Base-by-base conservation (phyloP, 2,797 vertebrate genomes). In the Tragopan temminckii region DNA sequence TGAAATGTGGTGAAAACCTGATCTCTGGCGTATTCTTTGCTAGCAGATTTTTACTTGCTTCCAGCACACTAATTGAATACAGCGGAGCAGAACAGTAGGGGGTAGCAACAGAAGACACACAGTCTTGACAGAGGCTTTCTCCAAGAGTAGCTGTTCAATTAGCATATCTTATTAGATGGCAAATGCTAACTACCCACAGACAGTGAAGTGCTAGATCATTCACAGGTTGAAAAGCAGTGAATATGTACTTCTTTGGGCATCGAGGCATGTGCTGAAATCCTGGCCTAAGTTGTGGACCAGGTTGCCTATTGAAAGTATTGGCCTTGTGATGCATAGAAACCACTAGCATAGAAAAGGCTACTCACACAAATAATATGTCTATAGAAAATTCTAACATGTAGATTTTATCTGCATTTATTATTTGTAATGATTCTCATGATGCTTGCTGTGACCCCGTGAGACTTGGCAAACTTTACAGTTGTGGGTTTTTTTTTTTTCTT, bases 11-110 rank as follows among this genome's bases (percentile, higher is more conserved):
- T 91, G 92, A 90, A 96, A 95, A 80, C 13, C 61, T 87, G 78
- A 79, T 94, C 92, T 96, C 87, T 80, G 72, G 95, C 82, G 92
- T 48, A 35, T 88, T 94, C 85, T 94, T 81, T 97, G 72, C 66
- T 94, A 91, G 90, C 87, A 85, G 75, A 85, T 85, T 89, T 94
- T 83, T 67, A 83, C 82, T 93, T 90, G 92, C 91, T 96, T 97
- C 94, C 90, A 96, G 83, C 63, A 89, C 90, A 57, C 85, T 97
- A 97, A 97, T 96, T 97, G 95, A 97, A 97, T 97, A 96, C 87
- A 97, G 75, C 78, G 84, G 95, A 95, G 87, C 90, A 80, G 88
- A 97, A 89, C 96, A 94, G 87, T 94, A 94, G 91, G 91, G 62
- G 67, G 94, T 71, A 87, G 82, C 89, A 93, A 66, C 43, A 85